A percentile compares a stretch with the other conserved stretches of the same genome.
Evolutionary conservation across 1,140 invertebrate genomes (phyloP).

Genomic region (Tenebrio molitor): DNA sequence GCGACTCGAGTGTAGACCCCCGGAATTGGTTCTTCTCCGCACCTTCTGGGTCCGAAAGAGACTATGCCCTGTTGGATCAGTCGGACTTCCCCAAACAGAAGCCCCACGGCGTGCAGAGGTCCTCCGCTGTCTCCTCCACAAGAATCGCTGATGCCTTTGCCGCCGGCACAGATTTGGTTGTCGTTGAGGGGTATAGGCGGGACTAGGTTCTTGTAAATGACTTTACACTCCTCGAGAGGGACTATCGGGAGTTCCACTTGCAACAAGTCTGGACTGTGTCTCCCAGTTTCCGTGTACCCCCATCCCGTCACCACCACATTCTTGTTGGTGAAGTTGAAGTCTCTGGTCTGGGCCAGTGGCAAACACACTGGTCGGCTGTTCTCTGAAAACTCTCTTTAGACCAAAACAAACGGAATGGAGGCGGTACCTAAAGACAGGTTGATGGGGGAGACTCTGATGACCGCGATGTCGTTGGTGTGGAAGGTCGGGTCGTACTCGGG

Average conservation of each 20-base stretch:
- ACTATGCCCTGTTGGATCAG: slow-evolving; percentile 67
- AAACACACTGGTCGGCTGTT: slow-evolving; percentile 73
- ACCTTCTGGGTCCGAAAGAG: slow-evolving; percentile 69
- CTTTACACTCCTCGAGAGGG: slow-evolving; percentile 66
- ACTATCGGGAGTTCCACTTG: slow-evolving; percentile 69
- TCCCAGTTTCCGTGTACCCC: slow-evolving; percentile 71
- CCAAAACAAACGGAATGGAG: not conserved
- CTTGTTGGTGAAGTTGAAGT: slow-evolving; percentile 56
- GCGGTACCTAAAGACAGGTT: slow-evolving; percentile 17
- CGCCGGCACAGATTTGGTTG: slow-evolving; percentile 75
- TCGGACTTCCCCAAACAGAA: slow-evolving; percentile 62
- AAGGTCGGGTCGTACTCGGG: slow-evolving; percentile 67
- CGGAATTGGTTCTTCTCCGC: slow-evolving; percentile 70
- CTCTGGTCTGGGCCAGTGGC: slow-evolving; percentile 65
- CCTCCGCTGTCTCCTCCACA: slow-evolving; percentile 68
- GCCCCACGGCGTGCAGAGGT: slow-evolving; percentile 60
- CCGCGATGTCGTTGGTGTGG: slow-evolving; percentile 74
- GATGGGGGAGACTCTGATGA: slow-evolving; percentile 69
- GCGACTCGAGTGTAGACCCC: slow-evolving; percentile 75
- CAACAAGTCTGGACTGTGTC: slow-evolving; percentile 64
- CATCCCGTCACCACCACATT: slow-evolving; percentile 72
- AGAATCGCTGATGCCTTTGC: slow-evolving; percentile 65
- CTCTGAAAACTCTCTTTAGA: slow-evolving; percentile 59
- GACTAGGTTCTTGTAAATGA: slow-evolving; percentile 56
- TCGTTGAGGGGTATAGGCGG: slow-evolving; percentile 56